Base-by-base conservation (phyloP, 1,140 invertebrate species). In the Drosophila repleta region DNA sequence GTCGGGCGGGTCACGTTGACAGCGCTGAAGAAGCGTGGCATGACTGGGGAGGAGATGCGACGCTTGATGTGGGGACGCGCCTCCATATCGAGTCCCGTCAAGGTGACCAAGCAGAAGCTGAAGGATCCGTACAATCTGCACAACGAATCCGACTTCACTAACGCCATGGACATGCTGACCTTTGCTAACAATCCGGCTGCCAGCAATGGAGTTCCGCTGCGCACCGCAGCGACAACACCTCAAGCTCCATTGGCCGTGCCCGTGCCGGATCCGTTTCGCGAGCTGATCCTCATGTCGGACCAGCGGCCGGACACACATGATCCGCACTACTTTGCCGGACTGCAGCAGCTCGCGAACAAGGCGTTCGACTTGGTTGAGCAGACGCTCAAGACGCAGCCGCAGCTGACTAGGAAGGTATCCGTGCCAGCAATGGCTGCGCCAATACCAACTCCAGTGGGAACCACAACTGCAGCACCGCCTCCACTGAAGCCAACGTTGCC, bases 21-120 rank as follows among this genome's bases (percentile, higher is more conserved):
- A 39, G 96, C 96, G 41, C 92, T 97, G 61, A 94, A 96, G 66
- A 96, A 96, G 83, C 94, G 96, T 57, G 95, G 95, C 35, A 96
- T 97, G 92, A 97, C 96, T 20, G 97, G 97, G 8, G 97, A 98
- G 92, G 95, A 97, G 90, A 93, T 98, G 91, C 92, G 96, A 1
- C 93, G 95, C 41, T 93, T 97, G 24, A 97, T 98, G 96, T 98
- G 97, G 97, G 97, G 96, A 32, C 93, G 96, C 17, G 95, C 95
- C 29, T 96, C 96, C 1, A 96, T 97, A 61, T 96, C 96, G n/a
- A 97, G 96, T 21, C 96, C 96, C 6, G 94, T 96, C 11, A 96
- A 96, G 92, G 92, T 93, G 4, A 92, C 93, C 13, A 90, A 92
- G 64, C 94, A 94, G 68, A 91, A 91, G 66, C 71, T 90, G 0